These are phyloP conservation scores for Aphis gossypii DNA, from an alignment of 1,140 invertebrate species.

Conservation along the genomic window DNA sequence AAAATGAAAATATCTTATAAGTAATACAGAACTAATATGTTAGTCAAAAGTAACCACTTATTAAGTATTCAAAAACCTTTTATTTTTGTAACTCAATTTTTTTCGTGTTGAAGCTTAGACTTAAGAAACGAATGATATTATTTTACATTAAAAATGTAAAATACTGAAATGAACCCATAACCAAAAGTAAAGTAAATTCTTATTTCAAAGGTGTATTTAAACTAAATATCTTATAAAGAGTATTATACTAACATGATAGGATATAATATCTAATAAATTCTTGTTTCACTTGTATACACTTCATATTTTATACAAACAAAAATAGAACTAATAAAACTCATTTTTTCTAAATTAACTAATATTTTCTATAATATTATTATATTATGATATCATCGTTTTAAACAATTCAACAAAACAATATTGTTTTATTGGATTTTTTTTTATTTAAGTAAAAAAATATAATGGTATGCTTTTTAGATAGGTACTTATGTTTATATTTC, in stretches of 20 bases:
- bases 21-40: background rate
- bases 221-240: background rate
- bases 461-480: too few species aligned
- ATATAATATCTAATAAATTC: background rate
- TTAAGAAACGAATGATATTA: background rate
- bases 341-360: background rate
- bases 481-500: too few species aligned
- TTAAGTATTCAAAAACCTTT: conserved; percentile 13
- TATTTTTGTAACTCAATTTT: background rate
- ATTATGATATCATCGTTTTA: background rate
- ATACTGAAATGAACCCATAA: background rate
- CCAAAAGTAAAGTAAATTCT: conserved; percentile 11
- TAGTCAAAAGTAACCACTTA: background rate
- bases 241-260: background rate
- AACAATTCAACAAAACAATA: background rate
- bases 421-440: background rate
- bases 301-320: background rate
- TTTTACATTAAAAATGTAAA: conserved; percentile 20
- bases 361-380: background rate
- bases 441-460: background rate
- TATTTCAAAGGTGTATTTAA: background rate
- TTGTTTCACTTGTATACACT: background rate
- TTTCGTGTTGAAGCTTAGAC: background rate
- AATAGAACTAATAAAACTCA: background rate
- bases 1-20: background rate